phyloP scores from a whole-genome alignment of 2,888 invertebrate genomes.

The Drosophila paranaensis region DNA sequence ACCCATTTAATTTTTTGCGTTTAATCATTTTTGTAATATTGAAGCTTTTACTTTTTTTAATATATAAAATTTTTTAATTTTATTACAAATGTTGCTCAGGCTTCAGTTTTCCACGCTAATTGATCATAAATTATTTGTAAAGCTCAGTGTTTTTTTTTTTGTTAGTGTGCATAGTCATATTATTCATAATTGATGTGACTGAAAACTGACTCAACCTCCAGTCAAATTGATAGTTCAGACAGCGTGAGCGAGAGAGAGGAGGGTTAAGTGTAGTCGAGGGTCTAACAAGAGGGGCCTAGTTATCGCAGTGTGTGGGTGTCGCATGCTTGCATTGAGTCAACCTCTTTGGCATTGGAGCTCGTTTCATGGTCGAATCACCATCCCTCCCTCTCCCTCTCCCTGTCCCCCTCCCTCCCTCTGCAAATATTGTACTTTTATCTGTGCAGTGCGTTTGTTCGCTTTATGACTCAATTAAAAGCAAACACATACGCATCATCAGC shows the following conservation, averaged over 20 bases:
- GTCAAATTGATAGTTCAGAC: background rate
- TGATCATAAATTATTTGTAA: no score
- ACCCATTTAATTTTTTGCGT: no score
- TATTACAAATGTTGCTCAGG: no score
- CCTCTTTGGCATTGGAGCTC: constrained; percentile 25
- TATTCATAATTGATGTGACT: constrained; percentile 18
- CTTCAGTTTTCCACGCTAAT: no score
- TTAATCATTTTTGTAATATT: no score
- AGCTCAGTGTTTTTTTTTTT: background rate
- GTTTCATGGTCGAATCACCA: constrained; percentile 5
- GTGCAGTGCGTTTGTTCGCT: constrained; percentile 30
- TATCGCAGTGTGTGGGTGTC: background rate
- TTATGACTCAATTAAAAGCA: constrained; percentile 69
- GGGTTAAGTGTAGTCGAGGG: no score
- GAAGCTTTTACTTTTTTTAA: no score
- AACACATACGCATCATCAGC: constrained; percentile 28
- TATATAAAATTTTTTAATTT: no score
- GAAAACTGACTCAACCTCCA: constrained; percentile 33
- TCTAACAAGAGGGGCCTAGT: background rate
- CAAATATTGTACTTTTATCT: constrained; percentile 57
- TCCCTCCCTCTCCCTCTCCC: background rate
- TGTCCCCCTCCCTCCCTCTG: no score
- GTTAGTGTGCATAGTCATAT: background rate
- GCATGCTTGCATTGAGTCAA: constrained; percentile 30
- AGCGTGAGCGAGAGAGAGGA: background rate